phyloP scores from a whole-genome alignment of 2,888 invertebrate genomes.

The Odontomyia ornata region DNA sequence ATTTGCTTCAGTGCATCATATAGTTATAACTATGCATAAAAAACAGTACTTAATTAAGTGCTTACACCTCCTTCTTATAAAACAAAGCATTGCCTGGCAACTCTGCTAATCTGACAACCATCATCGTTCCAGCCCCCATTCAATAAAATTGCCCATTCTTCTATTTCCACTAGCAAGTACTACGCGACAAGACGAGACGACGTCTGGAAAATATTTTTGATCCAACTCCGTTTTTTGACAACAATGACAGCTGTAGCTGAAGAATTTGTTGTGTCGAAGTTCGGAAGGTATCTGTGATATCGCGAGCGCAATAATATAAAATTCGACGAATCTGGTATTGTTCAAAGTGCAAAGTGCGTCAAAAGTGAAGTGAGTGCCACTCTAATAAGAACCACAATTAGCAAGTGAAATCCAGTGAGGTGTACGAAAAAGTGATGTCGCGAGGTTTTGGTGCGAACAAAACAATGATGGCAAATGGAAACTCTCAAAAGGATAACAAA shows the following conservation, averaged over 20 bases:
- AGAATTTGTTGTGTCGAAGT: slow-evolving; percentile 35
- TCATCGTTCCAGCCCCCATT: too few relatives aligned
- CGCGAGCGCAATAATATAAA: neutral
- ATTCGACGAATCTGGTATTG: slow-evolving; percentile 1
- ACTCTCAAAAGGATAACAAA: slow-evolving; percentile 65
- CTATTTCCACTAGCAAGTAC: neutral
- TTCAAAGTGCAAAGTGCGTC: slow-evolving; percentile 28
- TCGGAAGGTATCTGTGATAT: slow-evolving; percentile 20
- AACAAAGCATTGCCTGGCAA: too few relatives aligned
- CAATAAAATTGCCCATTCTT: neutral
- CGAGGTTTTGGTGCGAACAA: slow-evolving; percentile 7
- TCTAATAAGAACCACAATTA: neutral
- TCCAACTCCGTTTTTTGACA: neutral
- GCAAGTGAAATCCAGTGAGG: slow-evolving; percentile 7
- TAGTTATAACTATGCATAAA: too few relatives aligned
- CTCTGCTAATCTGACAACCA: too few relatives aligned
- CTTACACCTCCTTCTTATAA: too few relatives aligned
- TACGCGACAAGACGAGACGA: slow-evolving; percentile 2
- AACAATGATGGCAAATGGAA: slow-evolving; percentile 25
- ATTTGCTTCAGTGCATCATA: too few relatives aligned
- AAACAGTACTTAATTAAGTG: too few relatives aligned
- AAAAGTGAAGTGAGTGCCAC: neutral
- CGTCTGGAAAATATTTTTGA: slow-evolving; percentile 39
- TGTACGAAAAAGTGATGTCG: slow-evolving; percentile 31
- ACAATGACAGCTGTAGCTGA: slow-evolving; percentile 34